phyloP scores from a whole-genome alignment of 2,797 vertebrate genomes.

The Tokudaia muenninki region DNA sequence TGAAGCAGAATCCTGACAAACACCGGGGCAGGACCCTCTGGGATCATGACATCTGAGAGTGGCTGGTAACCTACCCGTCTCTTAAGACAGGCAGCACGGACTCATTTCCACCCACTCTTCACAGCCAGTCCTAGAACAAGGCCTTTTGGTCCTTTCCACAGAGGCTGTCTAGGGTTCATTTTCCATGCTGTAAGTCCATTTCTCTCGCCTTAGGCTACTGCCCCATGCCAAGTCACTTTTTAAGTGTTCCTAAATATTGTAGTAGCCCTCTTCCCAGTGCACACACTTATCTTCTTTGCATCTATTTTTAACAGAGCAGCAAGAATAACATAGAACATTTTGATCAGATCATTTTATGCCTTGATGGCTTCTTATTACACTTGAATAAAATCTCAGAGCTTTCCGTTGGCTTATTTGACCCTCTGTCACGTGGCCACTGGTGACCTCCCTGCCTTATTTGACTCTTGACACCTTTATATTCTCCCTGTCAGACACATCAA shows the following conservation, averaged over 20 bases:
- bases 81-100: not conserved
- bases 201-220: not conserved
- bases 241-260: not conserved
- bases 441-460: not conserved
- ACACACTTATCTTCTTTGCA: not conserved
- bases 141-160: constrained; percentile 3
- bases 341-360: constrained; percentile 26
- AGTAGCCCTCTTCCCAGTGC: not conserved
- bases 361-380: constrained; percentile 5
- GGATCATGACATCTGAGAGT: not conserved
- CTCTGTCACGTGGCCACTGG: not conserved
- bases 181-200: not conserved
- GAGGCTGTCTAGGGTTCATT: not conserved
- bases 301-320: constrained; percentile 50
- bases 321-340: constrained; percentile 26
- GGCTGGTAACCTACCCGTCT: not conserved
- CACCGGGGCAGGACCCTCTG: not conserved
- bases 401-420: not conserved
- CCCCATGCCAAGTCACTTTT: not conserved
- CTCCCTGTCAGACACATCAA: not conserved
- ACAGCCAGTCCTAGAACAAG: not conserved
- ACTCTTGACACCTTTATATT: not conserved
- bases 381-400: constrained; percentile 26
- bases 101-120: too few relatives aligned
- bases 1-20: not conserved